Base-by-base conservation (phyloP, 2,797 vertebrate species). In the Scomberomorus guttatus region DNA sequence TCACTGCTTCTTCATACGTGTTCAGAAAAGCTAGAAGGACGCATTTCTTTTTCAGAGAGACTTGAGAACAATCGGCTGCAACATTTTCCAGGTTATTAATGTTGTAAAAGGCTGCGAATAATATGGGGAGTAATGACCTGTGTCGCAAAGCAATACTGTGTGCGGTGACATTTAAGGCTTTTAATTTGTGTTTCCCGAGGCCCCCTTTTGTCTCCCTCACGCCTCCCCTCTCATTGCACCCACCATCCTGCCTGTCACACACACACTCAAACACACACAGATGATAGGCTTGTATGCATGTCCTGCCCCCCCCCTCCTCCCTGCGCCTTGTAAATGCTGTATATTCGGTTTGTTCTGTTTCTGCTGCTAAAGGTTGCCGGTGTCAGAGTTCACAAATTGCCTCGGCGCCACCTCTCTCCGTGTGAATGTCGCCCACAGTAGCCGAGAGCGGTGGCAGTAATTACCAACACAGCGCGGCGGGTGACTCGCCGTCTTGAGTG, bases 371-470 rank as follows among this genome's bases (percentile, higher is more conserved):
- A 99, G 97, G 97, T 98, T 97, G 95, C 86, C 84, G 3, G 95
- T 97, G 97, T 97, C 98, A 98, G 95, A 98, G 97, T 97, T 98
- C 97, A 98, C 97, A 97, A 96, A 99, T 99, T 98, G 97, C 97
- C 96, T 97, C 89, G 83, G 85, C 86, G 92, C 75, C 90, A 34
- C 86, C 90, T 89, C 81, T 69, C 89, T 92, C 91, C 90, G 86
- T 76, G 89, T 79, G 91, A 81, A 92, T 96, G 96, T 95, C 96
- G 95, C 92, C 72, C 69, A 68, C 85, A 83, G 91, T 90, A 84
- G 92, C 93, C 92, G 92, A 91, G 86, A 94, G 95, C 95, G 92
- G 89, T 90, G 92, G 88, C 94, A 6, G 94, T 95, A 96, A 96
- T 94, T 93, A 92, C 90, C 87, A 85, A 37, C 17, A 73, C 74